phyloP scores from a whole-genome alignment of 2,797 vertebrate species.

The Natrix natrix region DNA sequence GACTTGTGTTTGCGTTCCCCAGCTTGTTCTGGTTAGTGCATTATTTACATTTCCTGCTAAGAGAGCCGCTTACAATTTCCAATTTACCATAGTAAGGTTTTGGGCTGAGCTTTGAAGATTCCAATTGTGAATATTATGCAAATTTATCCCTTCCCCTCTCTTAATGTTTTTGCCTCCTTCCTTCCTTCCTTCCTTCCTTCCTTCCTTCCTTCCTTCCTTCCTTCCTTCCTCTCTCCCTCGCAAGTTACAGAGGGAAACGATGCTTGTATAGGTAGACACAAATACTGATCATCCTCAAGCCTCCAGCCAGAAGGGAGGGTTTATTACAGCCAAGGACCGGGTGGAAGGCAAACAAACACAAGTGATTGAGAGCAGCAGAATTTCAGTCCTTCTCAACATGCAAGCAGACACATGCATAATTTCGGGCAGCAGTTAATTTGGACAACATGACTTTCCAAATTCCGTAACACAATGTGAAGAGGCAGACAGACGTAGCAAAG shows the following conservation, averaged over 20 bases:
- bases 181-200: neutral
- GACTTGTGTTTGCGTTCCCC: conserved; percentile 54
- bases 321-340: neutral
- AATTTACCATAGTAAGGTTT: conserved; percentile 37
- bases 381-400: neutral
- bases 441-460: neutral
- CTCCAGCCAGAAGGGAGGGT: neutral
- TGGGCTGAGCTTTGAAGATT: conserved; percentile 33
- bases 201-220: neutral
- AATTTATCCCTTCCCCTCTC: neutral
- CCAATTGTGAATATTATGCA: conserved; percentile 38
- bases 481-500: neutral
- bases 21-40: conserved; percentile 51
- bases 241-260: neutral
- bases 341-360: neutral
- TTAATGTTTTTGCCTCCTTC: conserved; percentile 24
- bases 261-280: neutral
- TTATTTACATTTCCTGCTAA: conserved; percentile 48
- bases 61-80: conserved; percentile 47
- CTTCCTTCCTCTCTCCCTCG: neutral
- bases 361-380: neutral
- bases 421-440: neutral
- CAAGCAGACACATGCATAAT: neutral
- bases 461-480: neutral
- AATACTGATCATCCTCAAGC: neutral